Base-by-base conservation (phyloP, 2,797 vertebrate species). In the Rhyacichthys aspro region DNA sequence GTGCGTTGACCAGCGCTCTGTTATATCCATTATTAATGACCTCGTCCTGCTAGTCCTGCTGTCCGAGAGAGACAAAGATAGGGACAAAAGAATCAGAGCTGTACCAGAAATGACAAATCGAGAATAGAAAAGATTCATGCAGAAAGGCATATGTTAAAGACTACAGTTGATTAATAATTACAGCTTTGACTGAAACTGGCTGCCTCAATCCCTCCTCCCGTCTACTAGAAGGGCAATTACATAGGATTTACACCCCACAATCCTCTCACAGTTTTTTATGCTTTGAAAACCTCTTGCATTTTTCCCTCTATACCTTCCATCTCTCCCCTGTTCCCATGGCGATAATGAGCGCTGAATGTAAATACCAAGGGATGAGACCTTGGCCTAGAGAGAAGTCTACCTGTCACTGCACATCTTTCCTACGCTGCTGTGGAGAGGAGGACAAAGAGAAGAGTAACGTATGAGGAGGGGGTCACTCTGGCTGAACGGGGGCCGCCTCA, bases 21-120 rank as follows among this genome's bases (percentile, higher is more conserved):
- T 70, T 72, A 78, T 64, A 53, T 86, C 59, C 84, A 85, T 90
- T 85, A 90, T 89, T 89, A 85, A 88, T 89, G 82, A 85, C 77
- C 82, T 84, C 76, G 78, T 78, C 74, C 69, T 68, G 75, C 48
- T 76, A 42, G 68, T 79, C 78, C 86, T 74, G 84, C 84, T 89
- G 83, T 77, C 70, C 34, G 14, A 18, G 42, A 47, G 42, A 76
- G 71, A 71, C 53, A 59, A 16, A 59, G 57, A 58, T 54, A 56
- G 6, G n/a, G 19, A 17, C 1, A 3, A 63, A 55, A 70, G 65
- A 72, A 18, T 64, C 52, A 83, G 66, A 72, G 41, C 37, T 54
- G 67, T 52, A 63, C 28, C 50, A 55, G 76, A 66, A 64, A 68
- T 62, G 59, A 42, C 17, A 48, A 47, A 19, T 49, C 43, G 28